Evolutionary conservation across 2,113 vertebrate species (phyloP).

Genomic region (Mus pahari): DNA sequence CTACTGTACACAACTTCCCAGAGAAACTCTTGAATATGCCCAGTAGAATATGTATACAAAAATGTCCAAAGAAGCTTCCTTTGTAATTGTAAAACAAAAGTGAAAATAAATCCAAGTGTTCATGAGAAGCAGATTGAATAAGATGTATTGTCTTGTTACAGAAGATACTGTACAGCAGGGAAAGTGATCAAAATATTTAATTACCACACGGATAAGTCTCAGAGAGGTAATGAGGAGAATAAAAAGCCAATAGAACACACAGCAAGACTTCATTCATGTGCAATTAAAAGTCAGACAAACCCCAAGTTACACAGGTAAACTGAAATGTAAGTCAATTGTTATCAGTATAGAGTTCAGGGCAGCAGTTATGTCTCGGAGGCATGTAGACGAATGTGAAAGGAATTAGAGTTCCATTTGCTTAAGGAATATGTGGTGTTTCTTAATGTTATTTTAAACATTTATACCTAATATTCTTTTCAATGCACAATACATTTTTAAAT

Average conservation of each 20-base stretch:
- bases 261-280: background rate
- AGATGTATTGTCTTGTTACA: constrained; percentile 1
- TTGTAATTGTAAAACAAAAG: background rate
- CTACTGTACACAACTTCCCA: background rate
- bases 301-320: background rate
- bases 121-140: background rate
- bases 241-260: background rate
- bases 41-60: background rate
- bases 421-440: background rate
- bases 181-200: background rate
- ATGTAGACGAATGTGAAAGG: background rate
- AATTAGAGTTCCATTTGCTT: background rate
- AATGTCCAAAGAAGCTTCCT: background rate
- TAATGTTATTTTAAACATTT: background rate
- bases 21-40: constrained; percentile 13
- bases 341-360: constrained; percentile 2
- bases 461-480: background rate
- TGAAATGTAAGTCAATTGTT: background rate
- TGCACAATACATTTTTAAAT: background rate
- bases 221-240: background rate
- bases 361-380: background rate
- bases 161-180: background rate
- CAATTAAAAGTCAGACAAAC: constrained; percentile 5
- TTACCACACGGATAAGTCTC: background rate
- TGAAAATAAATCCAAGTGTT: background rate